A percentile compares a stretch with the other conserved stretches of the same genome.
These are phyloP conservation scores for Caprella mutica DNA, from an alignment of 2,888 invertebrate genomes.

Conservation along the genomic window DNA sequence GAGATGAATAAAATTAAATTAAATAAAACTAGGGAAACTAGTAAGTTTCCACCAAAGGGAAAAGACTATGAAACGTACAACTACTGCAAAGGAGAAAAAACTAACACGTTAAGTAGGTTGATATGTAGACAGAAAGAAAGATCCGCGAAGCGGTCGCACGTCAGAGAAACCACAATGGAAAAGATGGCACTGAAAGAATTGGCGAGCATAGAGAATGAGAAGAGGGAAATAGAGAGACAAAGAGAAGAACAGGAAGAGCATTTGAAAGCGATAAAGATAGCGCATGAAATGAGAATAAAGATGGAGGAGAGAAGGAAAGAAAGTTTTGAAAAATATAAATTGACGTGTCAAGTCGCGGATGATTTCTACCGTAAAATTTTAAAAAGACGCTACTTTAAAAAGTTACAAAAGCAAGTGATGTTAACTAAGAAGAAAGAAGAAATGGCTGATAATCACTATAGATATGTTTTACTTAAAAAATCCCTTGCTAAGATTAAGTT, in stretches of 20 bases:
- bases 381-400: not conserved
- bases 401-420: not conserved
- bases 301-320: not conserved
- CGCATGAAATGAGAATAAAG: not conserved
- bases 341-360: not conserved
- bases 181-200: not conserved
- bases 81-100: not conserved
- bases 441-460: not conserved
- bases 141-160: not conserved
- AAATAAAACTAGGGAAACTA: no score
- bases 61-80: slow-evolving; percentile 4
- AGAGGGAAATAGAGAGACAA: not conserved
- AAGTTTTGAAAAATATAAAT: not conserved
- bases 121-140: not conserved
- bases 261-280: not conserved
- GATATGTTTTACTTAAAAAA: not conserved
- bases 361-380: not conserved
- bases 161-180: not conserved
- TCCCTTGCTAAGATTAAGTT: not conserved
- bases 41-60: not conserved
- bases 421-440: not conserved
- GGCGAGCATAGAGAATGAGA: not conserved
- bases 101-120: not conserved
- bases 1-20: no score
- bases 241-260: not conserved